Conservation (phyloP, 2,888 invertebrate species). For the Melitaea athalia region DNA sequence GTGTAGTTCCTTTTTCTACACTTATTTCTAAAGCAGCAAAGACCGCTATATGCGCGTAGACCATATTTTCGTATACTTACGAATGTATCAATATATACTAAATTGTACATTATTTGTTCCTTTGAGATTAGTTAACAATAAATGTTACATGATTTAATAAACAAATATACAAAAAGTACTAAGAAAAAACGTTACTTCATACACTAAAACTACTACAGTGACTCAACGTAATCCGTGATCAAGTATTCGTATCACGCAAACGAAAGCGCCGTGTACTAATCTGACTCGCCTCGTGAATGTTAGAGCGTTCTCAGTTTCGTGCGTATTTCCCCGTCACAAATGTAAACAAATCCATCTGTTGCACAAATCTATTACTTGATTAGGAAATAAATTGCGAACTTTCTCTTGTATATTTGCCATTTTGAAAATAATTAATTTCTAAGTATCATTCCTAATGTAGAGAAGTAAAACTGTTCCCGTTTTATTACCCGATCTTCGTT, state of each 20-base stretch:
- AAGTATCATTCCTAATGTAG: too few species aligned
- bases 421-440: too few species aligned
- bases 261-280: conserved; percentile 46
- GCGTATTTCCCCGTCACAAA: conserved; percentile 29
- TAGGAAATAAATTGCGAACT: conserved; percentile 25
- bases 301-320: conserved; percentile 36
- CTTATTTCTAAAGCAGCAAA: too few species aligned
- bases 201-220: conserved; percentile 7
- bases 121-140: too few species aligned
- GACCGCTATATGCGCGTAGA: too few species aligned
- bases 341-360: conserved; percentile 33
- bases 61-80: too few species aligned
- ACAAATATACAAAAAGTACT: neutral
- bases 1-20: too few species aligned
- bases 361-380: conserved; percentile 17
- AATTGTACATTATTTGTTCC: too few species aligned
- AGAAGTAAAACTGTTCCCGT: too few species aligned
- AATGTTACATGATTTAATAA: neutral
- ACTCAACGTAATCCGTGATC: conserved; percentile 19
- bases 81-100: too few species aligned
- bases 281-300: conserved; percentile 41
- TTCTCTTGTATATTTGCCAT: conserved; percentile 19
- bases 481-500: too few species aligned
- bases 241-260: conserved; percentile 44
- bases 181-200: neutral